phyloP scores from a whole-genome alignment of 2,113 vertebrate species.

The Marmota flaviventris region DNA sequence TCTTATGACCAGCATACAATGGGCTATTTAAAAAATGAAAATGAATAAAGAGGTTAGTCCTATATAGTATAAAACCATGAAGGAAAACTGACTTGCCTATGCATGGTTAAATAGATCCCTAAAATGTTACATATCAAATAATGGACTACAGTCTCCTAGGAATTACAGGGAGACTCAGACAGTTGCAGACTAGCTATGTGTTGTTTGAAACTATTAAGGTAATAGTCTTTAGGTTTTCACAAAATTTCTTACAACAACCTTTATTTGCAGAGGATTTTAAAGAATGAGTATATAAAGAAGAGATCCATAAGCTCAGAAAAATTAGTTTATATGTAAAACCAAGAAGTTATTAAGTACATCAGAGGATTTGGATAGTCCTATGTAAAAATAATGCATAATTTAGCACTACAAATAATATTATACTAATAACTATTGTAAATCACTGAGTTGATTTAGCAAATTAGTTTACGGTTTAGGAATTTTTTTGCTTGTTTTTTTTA shows the following conservation, averaged over 20 bases:
- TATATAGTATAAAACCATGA: background rate
- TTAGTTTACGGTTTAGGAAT: background rate
- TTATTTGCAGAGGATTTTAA: conserved; percentile 41
- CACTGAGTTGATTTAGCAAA: background rate
- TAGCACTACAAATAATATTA: background rate
- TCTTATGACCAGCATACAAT: background rate
- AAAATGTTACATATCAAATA: background rate
- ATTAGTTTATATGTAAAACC: background rate
- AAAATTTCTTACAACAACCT: background rate
- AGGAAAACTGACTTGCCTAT: background rate
- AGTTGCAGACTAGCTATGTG: background rate
- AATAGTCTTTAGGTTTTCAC: background rate
- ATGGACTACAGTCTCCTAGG: background rate
- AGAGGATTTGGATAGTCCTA: background rate
- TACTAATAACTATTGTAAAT: background rate
- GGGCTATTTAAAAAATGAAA: background rate
- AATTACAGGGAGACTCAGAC: background rate
- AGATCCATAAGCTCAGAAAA: background rate
- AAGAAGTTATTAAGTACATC: background rate
- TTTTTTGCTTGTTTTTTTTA: background rate
- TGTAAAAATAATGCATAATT: background rate
- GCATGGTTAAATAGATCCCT: background rate
- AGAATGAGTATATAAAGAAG: background rate
- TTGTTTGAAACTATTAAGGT: background rate
- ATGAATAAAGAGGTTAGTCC: background rate